Percentiles rank a stretch among this genome's conserved stretches.
Conservation (phyloP, 2,888 invertebrate species). For the Cryptophagus acutangulus region DNA sequence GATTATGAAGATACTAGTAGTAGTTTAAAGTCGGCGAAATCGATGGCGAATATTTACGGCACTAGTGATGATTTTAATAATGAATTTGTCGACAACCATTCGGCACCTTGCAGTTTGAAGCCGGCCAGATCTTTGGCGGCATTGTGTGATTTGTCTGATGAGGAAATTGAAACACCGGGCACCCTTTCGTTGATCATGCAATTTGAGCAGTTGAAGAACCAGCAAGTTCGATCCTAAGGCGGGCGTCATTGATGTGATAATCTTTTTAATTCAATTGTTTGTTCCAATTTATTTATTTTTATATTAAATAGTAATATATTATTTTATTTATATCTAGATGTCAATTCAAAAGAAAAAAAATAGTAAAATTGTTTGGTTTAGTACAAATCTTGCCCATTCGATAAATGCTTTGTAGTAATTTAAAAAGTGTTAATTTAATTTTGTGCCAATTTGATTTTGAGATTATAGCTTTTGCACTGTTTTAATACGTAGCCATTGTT, state of each 20-base stretch:
- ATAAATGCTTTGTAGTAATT: background rate
- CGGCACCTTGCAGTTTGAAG: slow-evolving; percentile 47
- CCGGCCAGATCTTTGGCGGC: slow-evolving; percentile 66
- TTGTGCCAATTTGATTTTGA: slow-evolving; percentile 3
- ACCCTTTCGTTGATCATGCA: slow-evolving; percentile 74
- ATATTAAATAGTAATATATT: slow-evolving; percentile 9
- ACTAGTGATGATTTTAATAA: slow-evolving; percentile 18
- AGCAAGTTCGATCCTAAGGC: slow-evolving; percentile 27
- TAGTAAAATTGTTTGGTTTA: slow-evolving; percentile 10
- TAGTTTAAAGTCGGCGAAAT: slow-evolving; percentile 27
- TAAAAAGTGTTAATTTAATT: background rate
- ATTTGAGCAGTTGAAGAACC: slow-evolving; percentile 74
- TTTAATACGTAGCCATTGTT: too few species aligned
- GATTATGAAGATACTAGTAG: slow-evolving; percentile 5
- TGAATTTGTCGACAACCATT: slow-evolving; percentile 16
- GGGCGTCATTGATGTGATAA: slow-evolving; percentile 19
- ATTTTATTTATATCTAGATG: slow-evolving; percentile 11
- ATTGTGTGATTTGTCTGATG: slow-evolving; percentile 61
- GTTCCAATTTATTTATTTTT: slow-evolving; percentile 5
- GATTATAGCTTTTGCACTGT: too few species aligned
- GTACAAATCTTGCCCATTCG: slow-evolving; percentile 22
- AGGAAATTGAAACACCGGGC: slow-evolving; percentile 53
- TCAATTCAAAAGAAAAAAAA: slow-evolving; percentile 3
- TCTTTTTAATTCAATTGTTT: slow-evolving; percentile 10
- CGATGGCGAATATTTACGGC: slow-evolving; percentile 29